Conservation (phyloP, 2,888 invertebrate species). For the Lepidonotus clava region DNA sequence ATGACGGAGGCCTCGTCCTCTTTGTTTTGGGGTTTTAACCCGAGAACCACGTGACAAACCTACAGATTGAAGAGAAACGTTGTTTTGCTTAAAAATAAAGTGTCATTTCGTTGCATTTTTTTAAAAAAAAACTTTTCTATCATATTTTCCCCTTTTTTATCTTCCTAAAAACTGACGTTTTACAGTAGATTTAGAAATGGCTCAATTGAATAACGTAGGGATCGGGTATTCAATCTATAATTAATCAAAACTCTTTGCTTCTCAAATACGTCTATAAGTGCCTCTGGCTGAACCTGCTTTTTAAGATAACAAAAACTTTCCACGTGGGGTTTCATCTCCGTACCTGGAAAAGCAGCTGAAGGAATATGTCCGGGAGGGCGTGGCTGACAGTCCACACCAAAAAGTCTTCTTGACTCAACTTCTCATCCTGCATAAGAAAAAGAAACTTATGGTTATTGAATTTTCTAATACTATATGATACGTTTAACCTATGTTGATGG, state of each 20-base stretch:
- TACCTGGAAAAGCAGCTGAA: constrained; percentile 81
- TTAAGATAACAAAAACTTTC: no score
- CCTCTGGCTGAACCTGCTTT: no score
- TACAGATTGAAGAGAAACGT: no score
- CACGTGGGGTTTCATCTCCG: no score
- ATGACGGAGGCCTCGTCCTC: constrained; percentile 86
- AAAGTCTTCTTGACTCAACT: constrained; percentile 89
- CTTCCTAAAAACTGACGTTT: not conserved
- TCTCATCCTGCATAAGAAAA: constrained; percentile 72
- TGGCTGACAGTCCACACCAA: constrained; percentile 92
- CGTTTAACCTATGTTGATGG: no score
- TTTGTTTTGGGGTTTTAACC: constrained; percentile 89
- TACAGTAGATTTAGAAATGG: not conserved
- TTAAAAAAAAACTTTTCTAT: no score
- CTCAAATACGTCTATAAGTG: no score
- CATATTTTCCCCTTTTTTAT: no score
- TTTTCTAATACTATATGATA: no score
- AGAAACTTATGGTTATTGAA: not conserved
- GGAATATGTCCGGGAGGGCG: constrained; percentile 80
- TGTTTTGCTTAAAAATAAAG: no score
- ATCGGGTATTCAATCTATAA: not conserved
- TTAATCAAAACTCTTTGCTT: no score
- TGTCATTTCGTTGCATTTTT: no score
- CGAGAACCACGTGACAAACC: constrained; percentile 93
- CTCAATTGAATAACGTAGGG: not conserved